phyloP scores from a whole-genome alignment of 2,888 invertebrate genomes.

The Ypsolopha scabrella region DNA sequence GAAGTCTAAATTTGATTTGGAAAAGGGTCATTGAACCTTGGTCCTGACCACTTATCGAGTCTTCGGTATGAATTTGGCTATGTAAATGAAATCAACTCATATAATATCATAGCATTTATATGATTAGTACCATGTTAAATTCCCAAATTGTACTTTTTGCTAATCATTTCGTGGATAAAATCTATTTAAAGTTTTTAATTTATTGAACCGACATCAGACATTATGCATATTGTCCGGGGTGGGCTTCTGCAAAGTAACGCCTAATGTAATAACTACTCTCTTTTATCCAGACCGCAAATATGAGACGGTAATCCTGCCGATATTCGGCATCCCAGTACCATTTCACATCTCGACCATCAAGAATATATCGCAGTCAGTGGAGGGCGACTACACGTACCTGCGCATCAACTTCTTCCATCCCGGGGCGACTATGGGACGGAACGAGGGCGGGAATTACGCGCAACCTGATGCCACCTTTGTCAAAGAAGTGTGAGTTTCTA shows the following conservation, averaged over 20 bases:
- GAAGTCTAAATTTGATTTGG: too few relatives aligned
- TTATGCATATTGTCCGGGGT: too few relatives aligned
- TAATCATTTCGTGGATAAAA: too few relatives aligned
- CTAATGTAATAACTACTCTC: background rate
- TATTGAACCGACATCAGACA: too few relatives aligned
- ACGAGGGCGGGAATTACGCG: constrained; percentile 91
- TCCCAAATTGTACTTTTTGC: too few relatives aligned
- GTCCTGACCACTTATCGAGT: too few relatives aligned
- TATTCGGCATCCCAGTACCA: constrained; percentile 96
- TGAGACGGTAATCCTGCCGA: constrained; percentile 97
- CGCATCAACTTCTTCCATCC: constrained; percentile 99
- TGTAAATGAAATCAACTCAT: too few relatives aligned
- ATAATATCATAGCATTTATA: too few relatives aligned
- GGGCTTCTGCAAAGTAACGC: too few relatives aligned
- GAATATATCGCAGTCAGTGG: constrained; percentile 98
- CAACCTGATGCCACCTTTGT: constrained; percentile 97
- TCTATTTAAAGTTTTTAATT: background rate
- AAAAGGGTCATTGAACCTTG: too few relatives aligned
- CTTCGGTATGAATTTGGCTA: too few relatives aligned
- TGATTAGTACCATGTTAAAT: too few relatives aligned
- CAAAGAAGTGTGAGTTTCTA: constrained; percentile 90
- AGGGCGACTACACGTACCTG: constrained; percentile 98
- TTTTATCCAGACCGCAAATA: constrained; percentile 85
- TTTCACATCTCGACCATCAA: constrained; percentile 99
- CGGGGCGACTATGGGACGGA: constrained; percentile 94